These are phyloP conservation scores for Ovibos moschatus DNA, from an alignment of 2,113 vertebrate species.

Conservation along the genomic window DNA sequence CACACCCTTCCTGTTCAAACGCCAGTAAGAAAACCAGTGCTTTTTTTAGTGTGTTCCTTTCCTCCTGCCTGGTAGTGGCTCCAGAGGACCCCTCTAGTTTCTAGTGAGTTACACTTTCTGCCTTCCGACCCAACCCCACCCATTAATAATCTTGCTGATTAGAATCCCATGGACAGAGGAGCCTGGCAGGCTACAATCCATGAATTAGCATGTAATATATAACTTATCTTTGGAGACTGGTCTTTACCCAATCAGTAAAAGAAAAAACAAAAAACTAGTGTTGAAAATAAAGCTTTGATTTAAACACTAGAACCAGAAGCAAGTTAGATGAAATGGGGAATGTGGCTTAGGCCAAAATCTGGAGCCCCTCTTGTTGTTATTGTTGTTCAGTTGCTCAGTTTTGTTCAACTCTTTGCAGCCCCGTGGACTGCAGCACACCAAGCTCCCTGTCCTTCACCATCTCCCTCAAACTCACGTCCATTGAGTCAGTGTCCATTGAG, in stretches of 20 bases:
- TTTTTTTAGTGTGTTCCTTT: neutral
- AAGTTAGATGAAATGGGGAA: neutral
- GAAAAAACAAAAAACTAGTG: neutral
- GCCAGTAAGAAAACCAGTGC: neutral
- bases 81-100: neutral
- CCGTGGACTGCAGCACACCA: neutral
- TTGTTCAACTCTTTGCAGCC: neutral
- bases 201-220: neutral
- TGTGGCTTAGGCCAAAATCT: neutral
- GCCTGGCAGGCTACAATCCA: neutral
- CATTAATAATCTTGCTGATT: neutral
- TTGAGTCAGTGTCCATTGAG: neutral
- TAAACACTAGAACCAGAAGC: neutral
- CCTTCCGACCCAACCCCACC: neutral
- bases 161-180: neutral
- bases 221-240: slow-evolving; percentile 51
- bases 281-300: neutral
- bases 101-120: neutral
- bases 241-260: neutral
- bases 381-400: neutral
- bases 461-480: neutral
- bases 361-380: neutral
- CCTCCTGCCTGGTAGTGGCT: neutral
- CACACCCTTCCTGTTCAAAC: neutral
- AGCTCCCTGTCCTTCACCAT: neutral